Conservation (phyloP, 2,113 vertebrate genomes). For the Pygoscelis antarcticus region DNA sequence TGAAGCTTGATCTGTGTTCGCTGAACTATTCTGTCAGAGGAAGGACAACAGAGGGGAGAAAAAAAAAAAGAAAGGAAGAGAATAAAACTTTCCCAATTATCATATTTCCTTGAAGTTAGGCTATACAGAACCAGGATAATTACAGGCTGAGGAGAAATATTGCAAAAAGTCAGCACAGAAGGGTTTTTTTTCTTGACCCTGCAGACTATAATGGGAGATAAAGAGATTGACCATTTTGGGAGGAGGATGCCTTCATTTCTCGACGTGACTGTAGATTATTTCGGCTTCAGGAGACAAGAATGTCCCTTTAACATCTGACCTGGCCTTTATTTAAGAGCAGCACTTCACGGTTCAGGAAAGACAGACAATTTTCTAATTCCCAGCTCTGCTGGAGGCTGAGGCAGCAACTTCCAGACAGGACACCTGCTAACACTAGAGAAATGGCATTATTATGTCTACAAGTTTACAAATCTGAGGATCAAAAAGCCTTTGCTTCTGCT, state of each 20-base stretch:
- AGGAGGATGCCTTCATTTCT: slow-evolving; percentile 73
- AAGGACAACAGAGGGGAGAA: background rate
- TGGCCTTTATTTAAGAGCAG: slow-evolving; percentile 78
- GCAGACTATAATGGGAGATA: slow-evolving; percentile 33
- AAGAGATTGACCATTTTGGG: slow-evolving; percentile 71
- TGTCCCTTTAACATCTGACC: slow-evolving; percentile 78
- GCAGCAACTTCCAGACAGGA: slow-evolving; percentile 76
- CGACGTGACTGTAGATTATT: slow-evolving; percentile 72
- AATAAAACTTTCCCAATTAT: background rate
- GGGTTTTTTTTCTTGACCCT: slow-evolving; percentile 5
- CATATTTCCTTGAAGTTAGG: background rate
- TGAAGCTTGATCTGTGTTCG: background rate
- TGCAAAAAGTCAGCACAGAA: background rate
- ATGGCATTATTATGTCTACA: slow-evolving; percentile 77
- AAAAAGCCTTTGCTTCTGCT: slow-evolving; percentile 72
- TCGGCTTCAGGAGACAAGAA: slow-evolving; percentile 75
- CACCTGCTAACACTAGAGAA: slow-evolving; percentile 77
- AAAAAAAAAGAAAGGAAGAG: background rate
- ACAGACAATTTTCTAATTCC: slow-evolving; percentile 78
- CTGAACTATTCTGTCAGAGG: background rate
- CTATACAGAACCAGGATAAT: background rate
- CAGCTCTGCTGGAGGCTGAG: slow-evolving; percentile 74
- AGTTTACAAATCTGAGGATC: slow-evolving; percentile 78
- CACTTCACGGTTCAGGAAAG: slow-evolving; percentile 77
- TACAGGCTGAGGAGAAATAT: background rate